phyloP scores from a whole-genome alignment of 2,113 vertebrate genomes.

The Fregetta grallaria region DNA sequence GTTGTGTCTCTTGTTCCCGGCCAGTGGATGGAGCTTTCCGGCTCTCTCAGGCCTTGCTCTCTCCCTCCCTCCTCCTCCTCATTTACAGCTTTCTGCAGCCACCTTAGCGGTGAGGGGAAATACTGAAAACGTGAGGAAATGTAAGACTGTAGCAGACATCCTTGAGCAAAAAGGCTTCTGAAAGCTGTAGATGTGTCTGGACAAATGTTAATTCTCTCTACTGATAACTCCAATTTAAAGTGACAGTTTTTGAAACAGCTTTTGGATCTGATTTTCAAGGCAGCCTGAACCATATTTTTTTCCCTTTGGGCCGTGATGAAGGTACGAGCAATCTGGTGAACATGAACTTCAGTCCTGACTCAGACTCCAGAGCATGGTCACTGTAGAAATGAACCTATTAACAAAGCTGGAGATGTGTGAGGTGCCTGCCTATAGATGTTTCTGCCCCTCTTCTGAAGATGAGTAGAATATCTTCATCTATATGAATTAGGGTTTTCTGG shows the following conservation, averaged over 20 bases:
- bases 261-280: background rate
- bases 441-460: background rate
- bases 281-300: background rate
- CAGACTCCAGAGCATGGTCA: background rate
- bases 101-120: background rate
- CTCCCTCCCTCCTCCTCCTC: background rate
- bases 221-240: background rate
- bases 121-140: background rate
- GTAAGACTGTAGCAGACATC: background rate
- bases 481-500: background rate
- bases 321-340: background rate
- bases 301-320: background rate
- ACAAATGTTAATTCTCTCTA: background rate
- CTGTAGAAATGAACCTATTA: background rate
- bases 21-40: rapidly evolving
- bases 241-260: background rate
- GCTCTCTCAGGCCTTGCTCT: background rate
- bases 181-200: background rate
- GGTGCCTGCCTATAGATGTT: background rate
- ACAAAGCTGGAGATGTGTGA: background rate
- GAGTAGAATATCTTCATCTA: background rate
- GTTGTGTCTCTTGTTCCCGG: too few relatives aligned
- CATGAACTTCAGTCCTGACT: background rate
- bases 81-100: background rate
- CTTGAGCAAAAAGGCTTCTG: background rate